Base-by-base conservation (phyloP, 2,888 invertebrate genomes). In the Macrostomum cliftonense region DNA sequence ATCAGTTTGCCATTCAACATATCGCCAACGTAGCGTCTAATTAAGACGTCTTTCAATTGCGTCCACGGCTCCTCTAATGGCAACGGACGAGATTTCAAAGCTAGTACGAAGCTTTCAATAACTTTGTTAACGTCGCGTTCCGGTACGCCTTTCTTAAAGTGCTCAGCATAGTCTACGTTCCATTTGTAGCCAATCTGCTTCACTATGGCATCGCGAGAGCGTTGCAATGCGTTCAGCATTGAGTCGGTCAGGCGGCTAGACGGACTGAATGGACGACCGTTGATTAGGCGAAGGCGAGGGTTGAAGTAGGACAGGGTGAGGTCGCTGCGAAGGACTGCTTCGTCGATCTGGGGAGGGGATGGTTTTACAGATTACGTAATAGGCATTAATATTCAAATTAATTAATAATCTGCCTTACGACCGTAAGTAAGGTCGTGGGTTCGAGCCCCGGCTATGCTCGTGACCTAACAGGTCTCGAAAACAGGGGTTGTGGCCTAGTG, bases 81-180 rank as follows among this genome's bases (percentile, higher is more conserved):
- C 17, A 28, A 13, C 17, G 39, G 20, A 7, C 17, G 16, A 13
- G 16, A 46, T 12, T 48, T 28, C 12, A 49, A 16, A 17, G 21
- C 20, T 11, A 49, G 17, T 5, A 49, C 49, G 14, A 49, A 43
- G 16, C 39, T 21, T 50, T 49, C 49, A 12, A 49, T 37, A 4
- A 49, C 13, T 50, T 45, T 49, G 4, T 39, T 50, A 4, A 11
- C 14, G 19, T 49, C 49, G 17, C 37, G 36, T 4, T 28, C 14
- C 12, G 51, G 17, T 12, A 49, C 36, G 16, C 49, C 49, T 38
- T 49, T 49, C 21, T 49, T 49, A 49, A 12, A 49, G 28, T 37
- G 50, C 12, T n/a, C 37, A 9, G 13, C 20, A 13, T 47, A 43
- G 39, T 49, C 49, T 12, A 37, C 49, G 13, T 49, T 48, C 49